phyloP scores from a whole-genome alignment of 2,113 vertebrate genomes.

The Brachionichthys hirsutus region DNA sequence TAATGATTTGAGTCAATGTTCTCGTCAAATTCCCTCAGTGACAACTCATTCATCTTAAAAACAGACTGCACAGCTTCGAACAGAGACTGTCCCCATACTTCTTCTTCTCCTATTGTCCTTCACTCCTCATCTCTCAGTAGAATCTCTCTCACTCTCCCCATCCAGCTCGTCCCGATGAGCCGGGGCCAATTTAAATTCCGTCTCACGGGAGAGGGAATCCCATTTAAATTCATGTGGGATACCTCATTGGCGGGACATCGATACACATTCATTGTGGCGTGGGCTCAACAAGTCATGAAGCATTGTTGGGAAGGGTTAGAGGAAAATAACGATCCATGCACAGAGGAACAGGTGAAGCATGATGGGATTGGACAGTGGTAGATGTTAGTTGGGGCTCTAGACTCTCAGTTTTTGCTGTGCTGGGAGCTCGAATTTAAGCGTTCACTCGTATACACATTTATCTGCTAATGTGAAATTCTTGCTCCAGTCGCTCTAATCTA shows the following conservation, averaged over 20 bases:
- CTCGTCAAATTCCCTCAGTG: background rate
- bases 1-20: too few species aligned
- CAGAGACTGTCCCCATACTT: too few species aligned
- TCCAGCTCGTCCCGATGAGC: background rate
- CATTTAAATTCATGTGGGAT: conserved; percentile 43
- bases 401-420: background rate
- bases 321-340: conserved; percentile 11
- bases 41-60: conserved; percentile 1
- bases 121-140: background rate
- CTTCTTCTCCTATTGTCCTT: background rate
- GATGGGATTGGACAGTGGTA: conserved; percentile 13
- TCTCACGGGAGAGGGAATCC: conserved; percentile 19
- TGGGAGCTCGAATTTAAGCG: conserved; percentile 9
- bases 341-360: conserved; percentile 10
- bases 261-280: conserved; percentile 40
- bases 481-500: conserved; percentile 34
- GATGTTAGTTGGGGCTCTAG: background rate
- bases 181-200: conserved; percentile 43
- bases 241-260: conserved; percentile 28
- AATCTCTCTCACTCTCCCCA: background rate
- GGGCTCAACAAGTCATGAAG: conserved; percentile 22
- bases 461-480: conserved; percentile 7
- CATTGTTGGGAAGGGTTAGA: background rate
- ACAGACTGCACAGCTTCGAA: background rate
- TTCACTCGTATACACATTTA: conserved; percentile 5